phyloP scores from a whole-genome alignment of 2,113 vertebrate species.

The Meles meles region DNA sequence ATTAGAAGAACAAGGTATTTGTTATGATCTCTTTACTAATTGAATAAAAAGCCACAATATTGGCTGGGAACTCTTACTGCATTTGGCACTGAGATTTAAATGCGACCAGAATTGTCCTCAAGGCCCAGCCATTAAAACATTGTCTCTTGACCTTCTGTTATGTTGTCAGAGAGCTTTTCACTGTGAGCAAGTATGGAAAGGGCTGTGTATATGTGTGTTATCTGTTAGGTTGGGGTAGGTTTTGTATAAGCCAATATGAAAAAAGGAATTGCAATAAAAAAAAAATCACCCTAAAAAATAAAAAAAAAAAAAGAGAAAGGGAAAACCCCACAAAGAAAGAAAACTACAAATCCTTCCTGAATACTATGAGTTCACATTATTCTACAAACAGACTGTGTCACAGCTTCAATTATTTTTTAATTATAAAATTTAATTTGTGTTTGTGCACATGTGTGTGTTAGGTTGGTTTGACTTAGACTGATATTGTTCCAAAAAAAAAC shows the following conservation, averaged over 20 bases:
- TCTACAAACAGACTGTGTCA: background rate
- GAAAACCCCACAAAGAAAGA: background rate
- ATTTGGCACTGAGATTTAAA: slow-evolving; percentile 46
- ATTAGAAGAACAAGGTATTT: background rate
- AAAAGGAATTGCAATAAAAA: slow-evolving; percentile 54
- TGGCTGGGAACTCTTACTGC: slow-evolving; percentile 40
- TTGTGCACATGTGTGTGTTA: background rate
- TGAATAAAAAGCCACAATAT: background rate
- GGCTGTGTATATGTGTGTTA: slow-evolving; percentile 39
- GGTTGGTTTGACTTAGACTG: background rate
- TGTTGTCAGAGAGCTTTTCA: slow-evolving; percentile 62
- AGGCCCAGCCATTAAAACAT: slow-evolving; percentile 53
- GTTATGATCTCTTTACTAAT: background rate
- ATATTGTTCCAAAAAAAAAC: background rate
- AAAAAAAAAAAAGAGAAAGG: background rate
- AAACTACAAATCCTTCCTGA: background rate
- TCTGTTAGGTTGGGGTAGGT: slow-evolving; percentile 41
- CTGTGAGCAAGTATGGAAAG: slow-evolving; percentile 56
- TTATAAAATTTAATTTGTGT: background rate
- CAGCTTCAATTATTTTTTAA: background rate
- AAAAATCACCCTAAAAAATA: slow-evolving; percentile 17
- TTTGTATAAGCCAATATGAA: slow-evolving; percentile 51
- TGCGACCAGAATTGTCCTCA: slow-evolving; percentile 47
- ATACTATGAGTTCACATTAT: background rate
- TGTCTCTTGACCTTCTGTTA: slow-evolving; percentile 47